These are phyloP conservation scores for Scaptomyza caliginosa DNA, from an alignment of 2,888 invertebrate species.

Conservation along the genomic window DNA sequence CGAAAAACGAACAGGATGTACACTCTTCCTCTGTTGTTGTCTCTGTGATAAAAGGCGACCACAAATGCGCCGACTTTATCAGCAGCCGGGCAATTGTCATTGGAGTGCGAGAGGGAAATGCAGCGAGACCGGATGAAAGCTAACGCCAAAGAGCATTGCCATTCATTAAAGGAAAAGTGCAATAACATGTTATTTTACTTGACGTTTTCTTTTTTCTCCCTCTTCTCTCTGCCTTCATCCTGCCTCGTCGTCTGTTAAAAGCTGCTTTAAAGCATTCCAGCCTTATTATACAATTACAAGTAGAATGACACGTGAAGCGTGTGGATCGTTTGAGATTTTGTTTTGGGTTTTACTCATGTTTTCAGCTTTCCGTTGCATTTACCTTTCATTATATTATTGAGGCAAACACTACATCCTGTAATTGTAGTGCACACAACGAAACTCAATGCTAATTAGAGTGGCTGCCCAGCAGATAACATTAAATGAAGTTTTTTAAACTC, in stretches of 20 bases:
- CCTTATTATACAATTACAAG: conserved; percentile 72
- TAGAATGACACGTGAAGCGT: conserved; percentile 36
- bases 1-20: conserved; percentile 14
- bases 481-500: neutral
- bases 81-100: conserved; percentile 54
- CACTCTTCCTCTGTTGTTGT: neutral
- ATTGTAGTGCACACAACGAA: conserved; percentile 50
- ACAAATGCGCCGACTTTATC: conserved; percentile 67
- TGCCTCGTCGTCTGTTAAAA: conserved; percentile 48
- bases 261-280: conserved; percentile 68
- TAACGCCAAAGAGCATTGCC: conserved; percentile 26
- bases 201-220: conserved; percentile 24
- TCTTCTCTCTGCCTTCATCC: neutral
- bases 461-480: neutral
- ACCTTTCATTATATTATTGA: conserved; percentile 50
- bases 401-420: conserved; percentile 45
- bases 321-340: neutral
- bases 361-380: conserved; percentile 34
- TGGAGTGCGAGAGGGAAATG: neutral
- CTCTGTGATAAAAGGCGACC: conserved; percentile 44
- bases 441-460: conserved; percentile 8
- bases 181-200: conserved; percentile 73
- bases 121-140: conserved; percentile 14
- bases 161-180: conserved; percentile 69
- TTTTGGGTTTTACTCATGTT: neutral